phyloP scores from a whole-genome alignment of 2,113 vertebrate species.

The Heterocephalus glaber region DNA sequence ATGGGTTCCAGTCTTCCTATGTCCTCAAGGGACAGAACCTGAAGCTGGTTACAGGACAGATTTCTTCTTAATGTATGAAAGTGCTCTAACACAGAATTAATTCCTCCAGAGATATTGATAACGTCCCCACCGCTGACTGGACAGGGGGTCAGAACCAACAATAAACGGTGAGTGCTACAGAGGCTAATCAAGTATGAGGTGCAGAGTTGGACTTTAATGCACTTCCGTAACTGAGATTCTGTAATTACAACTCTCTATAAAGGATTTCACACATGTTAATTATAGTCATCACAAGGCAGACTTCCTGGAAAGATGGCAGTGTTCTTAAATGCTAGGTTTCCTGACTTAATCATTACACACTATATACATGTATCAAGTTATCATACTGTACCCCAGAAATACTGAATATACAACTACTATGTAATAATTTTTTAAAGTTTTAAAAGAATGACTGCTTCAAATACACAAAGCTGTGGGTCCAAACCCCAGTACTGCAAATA shows the following conservation, averaged over 20 bases:
- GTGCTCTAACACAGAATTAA: neutral
- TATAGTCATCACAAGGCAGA: slow-evolving; percentile 55
- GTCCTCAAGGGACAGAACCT: neutral
- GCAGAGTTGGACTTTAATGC: slow-evolving; percentile 20
- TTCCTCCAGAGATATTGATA: neutral
- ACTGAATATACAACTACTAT: neutral
- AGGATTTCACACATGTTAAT: slow-evolving; percentile 57
- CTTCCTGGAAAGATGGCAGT: slow-evolving; percentile 66
- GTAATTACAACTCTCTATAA: slow-evolving; percentile 50
- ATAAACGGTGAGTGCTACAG: neutral
- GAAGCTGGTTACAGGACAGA: slow-evolving; percentile 12
- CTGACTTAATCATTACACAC: neutral
- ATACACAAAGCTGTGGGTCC: neutral
- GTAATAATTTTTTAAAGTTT: neutral
- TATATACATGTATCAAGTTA: neutral
- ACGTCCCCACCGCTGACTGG: neutral
- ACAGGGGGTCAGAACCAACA: neutral
- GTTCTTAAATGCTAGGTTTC: neutral
- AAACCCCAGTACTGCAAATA: neutral
- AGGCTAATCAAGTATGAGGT: neutral
- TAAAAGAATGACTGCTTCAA: neutral
- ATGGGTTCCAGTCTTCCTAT: neutral
- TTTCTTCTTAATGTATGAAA: neutral
- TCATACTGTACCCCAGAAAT: neutral
- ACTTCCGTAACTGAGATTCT: slow-evolving; percentile 37